A percentile compares a stretch with the other conserved stretches of the same genome.
Evolutionary conservation across 2,797 vertebrate genomes (phyloP).

Genomic region (Falco rusticolus): DNA sequence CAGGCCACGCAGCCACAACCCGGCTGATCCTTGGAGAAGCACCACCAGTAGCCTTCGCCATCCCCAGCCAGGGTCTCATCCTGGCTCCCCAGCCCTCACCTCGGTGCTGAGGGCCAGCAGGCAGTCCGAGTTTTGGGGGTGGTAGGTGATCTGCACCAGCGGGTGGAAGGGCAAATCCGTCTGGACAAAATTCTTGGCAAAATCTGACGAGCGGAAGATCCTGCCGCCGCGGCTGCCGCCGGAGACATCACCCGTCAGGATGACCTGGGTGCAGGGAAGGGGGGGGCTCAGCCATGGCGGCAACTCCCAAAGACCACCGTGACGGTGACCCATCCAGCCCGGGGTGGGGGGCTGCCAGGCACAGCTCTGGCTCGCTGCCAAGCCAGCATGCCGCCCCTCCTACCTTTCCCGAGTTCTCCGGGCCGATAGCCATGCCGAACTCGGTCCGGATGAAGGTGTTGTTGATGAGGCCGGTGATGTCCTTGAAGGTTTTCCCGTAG

Average conservation of each 20-base stretch:
- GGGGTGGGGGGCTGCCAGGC: neutral
- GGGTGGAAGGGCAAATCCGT: slow-evolving; percentile 88
- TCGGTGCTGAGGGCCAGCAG: slow-evolving; percentile 84
- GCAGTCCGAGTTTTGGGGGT: slow-evolving; percentile 78
- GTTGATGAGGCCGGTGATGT: slow-evolving; percentile 90
- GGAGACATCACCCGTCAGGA: slow-evolving; percentile 89
- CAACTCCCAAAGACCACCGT: neutral
- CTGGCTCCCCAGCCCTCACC: slow-evolving; percentile 74
- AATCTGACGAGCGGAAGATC: slow-evolving; percentile 89
- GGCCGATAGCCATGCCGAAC: slow-evolving; percentile 92
- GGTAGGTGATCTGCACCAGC: slow-evolving; percentile 86
- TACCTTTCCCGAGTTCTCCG: slow-evolving; percentile 90
- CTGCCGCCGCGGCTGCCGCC: slow-evolving; percentile 77
- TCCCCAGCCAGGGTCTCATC: neutral
- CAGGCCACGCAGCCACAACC: neutral
- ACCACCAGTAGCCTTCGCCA: neutral
- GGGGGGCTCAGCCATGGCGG: neutral
- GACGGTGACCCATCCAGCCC: too few relatives aligned
- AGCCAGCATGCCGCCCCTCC: neutral
- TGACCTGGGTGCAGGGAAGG: slow-evolving; percentile 79
- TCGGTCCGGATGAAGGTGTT: slow-evolving; percentile 93
- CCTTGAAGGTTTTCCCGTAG: slow-evolving; percentile 91
- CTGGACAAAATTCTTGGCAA: slow-evolving; percentile 84
- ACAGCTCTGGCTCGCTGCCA: neutral
- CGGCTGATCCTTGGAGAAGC: neutral